Evolutionary conservation across 23 tunicate species (phyloP).

Genomic region (Halocynthia roretzi): DNA sequence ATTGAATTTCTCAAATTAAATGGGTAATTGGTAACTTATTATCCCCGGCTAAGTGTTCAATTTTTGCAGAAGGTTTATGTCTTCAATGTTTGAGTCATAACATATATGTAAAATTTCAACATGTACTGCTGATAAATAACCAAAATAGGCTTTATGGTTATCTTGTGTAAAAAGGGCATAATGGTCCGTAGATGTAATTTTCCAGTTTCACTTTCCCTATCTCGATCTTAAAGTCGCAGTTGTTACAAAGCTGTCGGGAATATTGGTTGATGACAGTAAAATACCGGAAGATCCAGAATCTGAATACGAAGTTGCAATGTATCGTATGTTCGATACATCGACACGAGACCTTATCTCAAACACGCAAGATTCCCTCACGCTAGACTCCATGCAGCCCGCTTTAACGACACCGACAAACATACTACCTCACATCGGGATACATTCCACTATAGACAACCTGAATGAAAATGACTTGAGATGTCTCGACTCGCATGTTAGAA

Average conservation of each 20-base stretch:
- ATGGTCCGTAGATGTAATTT: background rate
- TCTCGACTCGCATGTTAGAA: no score
- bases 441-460: background rate
- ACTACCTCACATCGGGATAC: background rate
- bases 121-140: no score
- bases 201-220: slow-evolving; percentile 52
- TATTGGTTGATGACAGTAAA: slow-evolving; percentile 20
- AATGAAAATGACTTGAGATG: slow-evolving; percentile 13
- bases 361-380: background rate
- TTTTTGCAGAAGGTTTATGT: no score
- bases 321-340: background rate
- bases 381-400: background rate
- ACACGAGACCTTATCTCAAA: background rate
- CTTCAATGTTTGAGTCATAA: no score
- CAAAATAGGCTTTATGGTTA: no score
- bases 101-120: no score
- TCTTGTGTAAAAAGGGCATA: no score
- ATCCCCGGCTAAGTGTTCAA: no score
- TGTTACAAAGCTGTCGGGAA: slow-evolving; percentile 71
- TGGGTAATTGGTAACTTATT: no score
- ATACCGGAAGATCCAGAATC: background rate
- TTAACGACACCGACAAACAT: background rate
- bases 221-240: slow-evolving; percentile 47
- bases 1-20: no score
- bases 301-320: background rate